Base-by-base conservation (phyloP, 2,113 vertebrate species). In the Ptilonorhynchus violaceus region DNA sequence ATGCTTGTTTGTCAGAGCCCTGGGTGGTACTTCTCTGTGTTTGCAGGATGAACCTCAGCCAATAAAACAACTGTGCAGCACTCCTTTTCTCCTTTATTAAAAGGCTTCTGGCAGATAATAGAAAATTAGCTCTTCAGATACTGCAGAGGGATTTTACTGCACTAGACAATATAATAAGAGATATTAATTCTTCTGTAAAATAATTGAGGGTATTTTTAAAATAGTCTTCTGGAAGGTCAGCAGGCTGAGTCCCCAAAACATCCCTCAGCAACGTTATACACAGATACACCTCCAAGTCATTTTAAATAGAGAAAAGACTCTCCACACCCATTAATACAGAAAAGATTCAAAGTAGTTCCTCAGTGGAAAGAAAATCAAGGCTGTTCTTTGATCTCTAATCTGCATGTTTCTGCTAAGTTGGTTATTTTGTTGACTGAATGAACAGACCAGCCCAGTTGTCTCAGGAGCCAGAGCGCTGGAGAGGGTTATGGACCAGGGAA, bases 41-140 rank as follows among this genome's bases (percentile, higher is more conserved):
- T 94, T 92, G 49, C 85, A 94, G 74, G 66, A 79, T 83, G 94
- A 93, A 94, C 67, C 49, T 89, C 62, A 62, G 82, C 90, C 82
- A 92, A 89, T 85, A 92, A 95, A 85, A 85, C 75, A 79, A 92
- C 74, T 76, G 82, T 83, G 78, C 53, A 79, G 66, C 44, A 30
- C 62, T 88, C 74, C 60, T 95, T 92, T 85, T 73, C 62, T 88
- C 58, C 49, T 90, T 92, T 93, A 94, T 93, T 96, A 90, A 96
- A 95, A 97, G 49, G 13, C 19, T 88, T 69, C 75, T 90, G 59
- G 69, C 41, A 90, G 75, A 92, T 79, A 88, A 92, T 66, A 85
- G 92, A 92, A 88, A 94, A 92, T 80, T 90, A 83, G 85, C 62
- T 83, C 82, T 83, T 90, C 90, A 95, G 49, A 85, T 47, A 17